Evolutionary conservation across 2,113 vertebrate genomes (phyloP), one percentile per base, ranked within the genome.

Genomic region (Chaenocephalus aceratus): DNA sequence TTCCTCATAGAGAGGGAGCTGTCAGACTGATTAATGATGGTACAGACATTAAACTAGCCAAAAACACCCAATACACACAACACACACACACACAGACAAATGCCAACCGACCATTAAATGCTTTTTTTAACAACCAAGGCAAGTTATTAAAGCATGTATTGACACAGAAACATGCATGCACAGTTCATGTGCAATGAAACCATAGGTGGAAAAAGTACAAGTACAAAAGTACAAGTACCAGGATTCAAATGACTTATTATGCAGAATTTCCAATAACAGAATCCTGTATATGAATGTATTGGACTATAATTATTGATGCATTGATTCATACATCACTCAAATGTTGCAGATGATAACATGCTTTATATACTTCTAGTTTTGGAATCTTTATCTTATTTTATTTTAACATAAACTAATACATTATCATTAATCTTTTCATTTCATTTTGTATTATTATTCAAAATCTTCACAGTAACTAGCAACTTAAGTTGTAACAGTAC

Each of bases 21-120:
- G 77, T 44, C 44, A 72, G 44, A 72, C 59, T 80, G 72, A 89
- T 84, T 77, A 45, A 80, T 56, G 58, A 65, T 74, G 51, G 15
- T 14, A 36, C 60, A 75, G 6, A 64, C 51, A 45, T 8, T 53
- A 36, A 15, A 45, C 44, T 51, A 44, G 52, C 58, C 62, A 64
- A 59, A 34, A 51, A 59, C 46, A 82, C 56, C 34, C 6, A 45
- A 13, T 5, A 77, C 18, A 16, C 15, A 72, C n/a, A 63, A 63
- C 13, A 5, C n/a, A 21, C 3, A 69, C 46, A 45, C 66, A 61
- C 65, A 30, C 34, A 12, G 18, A 67, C n/a, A 76, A 41, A 41
- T 41, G 36, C 36, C 36, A 41, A 41, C 36, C 36, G 1, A 41
- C 36, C 36, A 41, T 41, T 18, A 14, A 56, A 72, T 44, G 46